Conservation (phyloP, 2,797 vertebrate species). For the Phoeniculus purpureus region DNA sequence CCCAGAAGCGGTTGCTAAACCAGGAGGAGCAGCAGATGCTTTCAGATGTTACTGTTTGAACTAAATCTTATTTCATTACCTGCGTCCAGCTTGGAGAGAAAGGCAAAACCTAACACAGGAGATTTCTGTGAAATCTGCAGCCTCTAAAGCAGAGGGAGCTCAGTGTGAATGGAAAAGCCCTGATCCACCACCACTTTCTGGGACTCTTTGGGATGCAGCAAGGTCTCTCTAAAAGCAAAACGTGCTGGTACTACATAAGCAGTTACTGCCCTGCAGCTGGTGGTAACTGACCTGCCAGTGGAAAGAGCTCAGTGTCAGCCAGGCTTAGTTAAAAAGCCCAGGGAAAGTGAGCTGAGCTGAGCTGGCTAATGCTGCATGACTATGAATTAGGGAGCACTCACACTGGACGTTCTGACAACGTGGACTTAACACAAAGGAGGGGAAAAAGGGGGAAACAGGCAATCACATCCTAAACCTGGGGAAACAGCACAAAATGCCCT, state of each 20-base stretch:
- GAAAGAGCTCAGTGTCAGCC: neutral
- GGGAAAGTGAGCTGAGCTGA: neutral
- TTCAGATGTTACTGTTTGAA: neutral
- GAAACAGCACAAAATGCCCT: neutral
- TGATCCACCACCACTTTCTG: neutral
- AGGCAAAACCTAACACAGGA: neutral
- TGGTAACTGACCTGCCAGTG: neutral
- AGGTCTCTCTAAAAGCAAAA: neutral
- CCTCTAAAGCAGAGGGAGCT: neutral
- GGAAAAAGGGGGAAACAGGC: neutral
- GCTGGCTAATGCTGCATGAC: neutral
- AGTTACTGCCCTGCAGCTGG: neutral
- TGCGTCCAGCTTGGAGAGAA: neutral
- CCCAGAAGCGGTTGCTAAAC: neutral
- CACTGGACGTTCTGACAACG: neutral
- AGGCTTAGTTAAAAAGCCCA: neutral
- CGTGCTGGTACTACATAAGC: neutral
- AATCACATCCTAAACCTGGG: neutral
- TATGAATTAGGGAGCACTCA: neutral
- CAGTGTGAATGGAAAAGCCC: neutral
- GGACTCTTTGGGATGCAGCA: neutral
- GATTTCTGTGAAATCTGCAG: neutral
- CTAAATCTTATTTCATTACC: neutral
- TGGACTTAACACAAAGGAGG: neutral
- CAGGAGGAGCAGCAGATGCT: neutral